Percentiles rank a stretch among this genome's conserved stretches.
phyloP scores from a whole-genome alignment of 2,797 vertebrate genomes.

The Epinephelus malabaricus region DNA sequence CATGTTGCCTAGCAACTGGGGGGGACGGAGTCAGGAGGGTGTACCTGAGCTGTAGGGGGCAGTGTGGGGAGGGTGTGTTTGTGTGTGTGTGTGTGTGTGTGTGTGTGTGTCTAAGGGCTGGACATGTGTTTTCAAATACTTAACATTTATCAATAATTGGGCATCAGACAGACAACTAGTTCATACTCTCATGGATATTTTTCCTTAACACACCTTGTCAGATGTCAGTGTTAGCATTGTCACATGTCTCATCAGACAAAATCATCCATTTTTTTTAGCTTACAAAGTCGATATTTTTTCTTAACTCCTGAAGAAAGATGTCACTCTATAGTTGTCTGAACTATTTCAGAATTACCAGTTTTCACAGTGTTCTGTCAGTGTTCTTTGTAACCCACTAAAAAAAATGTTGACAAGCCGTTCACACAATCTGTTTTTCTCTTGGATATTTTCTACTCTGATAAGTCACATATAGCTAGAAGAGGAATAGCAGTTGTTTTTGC shows the following conservation, averaged over 20 bases:
- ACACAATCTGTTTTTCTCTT: neutral
- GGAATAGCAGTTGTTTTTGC: neutral
- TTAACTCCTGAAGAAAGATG: too few relatives aligned
- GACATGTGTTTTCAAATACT: neutral
- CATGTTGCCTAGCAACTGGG: slow-evolving; percentile 85
- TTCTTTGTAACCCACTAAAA: too few relatives aligned
- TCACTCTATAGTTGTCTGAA: neutral
- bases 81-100: slow-evolving; percentile 8
- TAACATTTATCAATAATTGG: too few relatives aligned
- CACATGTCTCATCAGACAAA: neutral
- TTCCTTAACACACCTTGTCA: neutral
- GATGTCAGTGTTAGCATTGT: neutral
- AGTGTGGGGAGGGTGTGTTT: slow-evolving; percentile 43
- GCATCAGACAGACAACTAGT: too few relatives aligned
- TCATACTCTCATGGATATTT: neutral
- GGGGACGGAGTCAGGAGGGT: slow-evolving; percentile 45
- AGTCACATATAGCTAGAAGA: too few relatives aligned
- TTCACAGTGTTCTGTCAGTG: neutral
- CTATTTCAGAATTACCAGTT: neutral
- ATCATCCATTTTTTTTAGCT: neutral
- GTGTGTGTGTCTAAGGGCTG: neutral
- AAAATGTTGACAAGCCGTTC: neutral
- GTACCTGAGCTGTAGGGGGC: slow-evolving; percentile 82
- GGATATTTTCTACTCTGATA: neutral
- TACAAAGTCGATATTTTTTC: neutral